Evolutionary conservation across 2,113 vertebrate genomes (phyloP).

Genomic region (Empidonax alnorum): DNA sequence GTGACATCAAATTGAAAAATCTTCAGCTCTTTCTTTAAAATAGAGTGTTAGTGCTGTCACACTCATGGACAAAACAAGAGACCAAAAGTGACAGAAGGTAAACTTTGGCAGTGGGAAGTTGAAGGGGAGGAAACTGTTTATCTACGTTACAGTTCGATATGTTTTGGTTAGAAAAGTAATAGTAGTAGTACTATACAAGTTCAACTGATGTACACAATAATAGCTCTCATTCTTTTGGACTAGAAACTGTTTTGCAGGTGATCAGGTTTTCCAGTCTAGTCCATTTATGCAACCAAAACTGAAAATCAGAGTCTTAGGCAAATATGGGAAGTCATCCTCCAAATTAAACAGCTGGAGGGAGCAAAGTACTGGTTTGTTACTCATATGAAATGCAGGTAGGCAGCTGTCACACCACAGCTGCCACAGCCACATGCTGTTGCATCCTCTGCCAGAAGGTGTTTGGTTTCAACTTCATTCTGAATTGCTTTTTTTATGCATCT

Average conservation of each 20-base stretch:
- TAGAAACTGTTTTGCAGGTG: neutral
- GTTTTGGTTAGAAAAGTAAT: neutral
- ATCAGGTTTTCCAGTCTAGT: neutral
- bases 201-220: neutral
- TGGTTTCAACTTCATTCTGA: fast-evolving
- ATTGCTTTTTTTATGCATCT: neutral
- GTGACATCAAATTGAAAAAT: neutral
- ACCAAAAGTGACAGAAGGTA: neutral
- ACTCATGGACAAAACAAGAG: neutral
- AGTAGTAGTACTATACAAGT: neutral
- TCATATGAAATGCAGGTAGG: neutral
- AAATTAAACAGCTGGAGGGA: neutral
- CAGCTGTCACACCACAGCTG: neutral
- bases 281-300: neutral
- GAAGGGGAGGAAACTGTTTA: neutral
- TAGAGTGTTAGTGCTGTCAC: neutral
- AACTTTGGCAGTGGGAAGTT: neutral
- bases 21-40: neutral
- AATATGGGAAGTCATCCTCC: neutral
- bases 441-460: neutral
- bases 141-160: neutral
- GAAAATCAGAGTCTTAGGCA: neutral
- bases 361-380: neutral
- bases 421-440: neutral
- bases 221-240: neutral